Evolutionary conservation across 1,140 invertebrate genomes (phyloP).

Genomic region (Plutomurus gul): DNA sequence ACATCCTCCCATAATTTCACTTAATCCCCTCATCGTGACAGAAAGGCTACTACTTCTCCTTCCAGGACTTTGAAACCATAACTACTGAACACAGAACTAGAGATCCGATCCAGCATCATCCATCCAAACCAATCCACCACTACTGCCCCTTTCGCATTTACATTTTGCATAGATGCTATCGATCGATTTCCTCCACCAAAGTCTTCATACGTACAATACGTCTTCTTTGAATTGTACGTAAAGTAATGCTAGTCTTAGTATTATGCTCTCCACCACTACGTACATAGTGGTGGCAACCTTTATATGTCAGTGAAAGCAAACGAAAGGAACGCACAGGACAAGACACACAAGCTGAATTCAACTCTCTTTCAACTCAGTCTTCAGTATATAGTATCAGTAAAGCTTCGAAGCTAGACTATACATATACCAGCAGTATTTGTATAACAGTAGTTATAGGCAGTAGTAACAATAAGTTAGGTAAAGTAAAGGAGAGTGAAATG

Average conservation of each 20-base stretch:
- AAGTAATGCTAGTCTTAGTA: neutral
- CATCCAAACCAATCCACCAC: neutral
- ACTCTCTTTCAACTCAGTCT: neutral
- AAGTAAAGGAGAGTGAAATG: too few species aligned
- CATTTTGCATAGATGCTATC: constrained; percentile 16
- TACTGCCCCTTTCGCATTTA: constrained; percentile 26
- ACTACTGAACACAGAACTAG: neutral
- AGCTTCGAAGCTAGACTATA: too few species aligned
- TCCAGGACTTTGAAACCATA: constrained; percentile 8
- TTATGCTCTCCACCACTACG: neutral
- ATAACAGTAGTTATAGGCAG: too few species aligned
- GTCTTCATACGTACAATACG: neutral
- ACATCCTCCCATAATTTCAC: constrained; percentile 33
- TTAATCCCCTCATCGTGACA: constrained; percentile 33
- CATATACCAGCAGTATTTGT: too few species aligned
- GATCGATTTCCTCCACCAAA: neutral
- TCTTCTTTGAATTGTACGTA: neutral
- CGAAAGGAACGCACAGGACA: neutral
- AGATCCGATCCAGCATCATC: constrained; percentile 2
- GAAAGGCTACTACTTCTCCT: constrained; percentile 25
- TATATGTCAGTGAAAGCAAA: neutral
- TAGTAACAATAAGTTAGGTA: neutral
- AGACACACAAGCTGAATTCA: neutral
- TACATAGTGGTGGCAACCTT: neutral
- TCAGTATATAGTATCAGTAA: too few species aligned